Percentiles rank a stretch among this genome's conserved stretches.
phyloP scores from a whole-genome alignment of 2,797 vertebrate genomes.

The Schizopygopsis pylzovi region DNA sequence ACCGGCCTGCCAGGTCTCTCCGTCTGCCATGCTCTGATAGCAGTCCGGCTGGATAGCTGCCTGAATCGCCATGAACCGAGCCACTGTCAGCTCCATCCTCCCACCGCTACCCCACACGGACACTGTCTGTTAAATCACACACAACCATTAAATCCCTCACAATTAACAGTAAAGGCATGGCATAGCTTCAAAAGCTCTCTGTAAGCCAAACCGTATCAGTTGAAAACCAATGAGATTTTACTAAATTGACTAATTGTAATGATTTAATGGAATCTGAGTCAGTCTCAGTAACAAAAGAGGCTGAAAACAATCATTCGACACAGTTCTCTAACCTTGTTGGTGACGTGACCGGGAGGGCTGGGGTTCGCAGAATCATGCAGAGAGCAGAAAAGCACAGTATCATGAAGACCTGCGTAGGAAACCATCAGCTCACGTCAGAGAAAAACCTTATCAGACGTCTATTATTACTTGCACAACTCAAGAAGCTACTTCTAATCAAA shows the following conservation, averaged over 20 bases:
- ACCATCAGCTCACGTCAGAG: neutral
- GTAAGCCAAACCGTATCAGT: neutral
- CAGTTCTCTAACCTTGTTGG: constrained; percentile 86
- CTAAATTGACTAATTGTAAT: constrained; percentile 6
- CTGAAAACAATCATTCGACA: neutral
- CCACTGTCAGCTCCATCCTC: constrained; percentile 86
- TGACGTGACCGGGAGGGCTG: constrained; percentile 86
- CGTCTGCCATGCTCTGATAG: constrained; percentile 95
- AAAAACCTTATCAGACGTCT: neutral
- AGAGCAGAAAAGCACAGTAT: constrained; percentile 88
- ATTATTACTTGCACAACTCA: neutral
- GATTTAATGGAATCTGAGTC: neutral
- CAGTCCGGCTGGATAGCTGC: constrained; percentile 87
- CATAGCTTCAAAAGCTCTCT: constrained; percentile 12
- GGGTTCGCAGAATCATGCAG: constrained; percentile 83
- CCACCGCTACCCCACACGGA: constrained; percentile 94
- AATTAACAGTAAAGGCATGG: neutral
- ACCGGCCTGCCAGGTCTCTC: constrained; percentile 84
- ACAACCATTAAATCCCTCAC: neutral
- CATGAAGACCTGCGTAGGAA: constrained; percentile 83
- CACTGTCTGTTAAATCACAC: constrained; percentile 78
- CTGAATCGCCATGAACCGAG: constrained; percentile 92
- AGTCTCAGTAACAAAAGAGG: neutral
- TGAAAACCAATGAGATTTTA: neutral
- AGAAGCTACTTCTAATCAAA: neutral